These are phyloP conservation scores for Odontomachus brunneus DNA, from an alignment of 1,140 invertebrate genomes.

Conservation along the genomic window DNA sequence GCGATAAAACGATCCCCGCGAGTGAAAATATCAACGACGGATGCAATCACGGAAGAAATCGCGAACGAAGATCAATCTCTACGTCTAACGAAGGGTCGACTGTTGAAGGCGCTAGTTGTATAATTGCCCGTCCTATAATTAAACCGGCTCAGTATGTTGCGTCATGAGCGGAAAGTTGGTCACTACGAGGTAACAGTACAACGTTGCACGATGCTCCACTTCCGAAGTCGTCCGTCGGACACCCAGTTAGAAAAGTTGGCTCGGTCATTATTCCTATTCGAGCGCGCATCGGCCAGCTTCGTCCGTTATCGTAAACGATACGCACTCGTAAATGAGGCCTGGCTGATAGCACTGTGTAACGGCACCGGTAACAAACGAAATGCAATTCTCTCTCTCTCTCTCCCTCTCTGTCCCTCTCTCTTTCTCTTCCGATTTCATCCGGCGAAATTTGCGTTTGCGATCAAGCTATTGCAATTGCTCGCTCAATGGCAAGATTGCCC, in stretches of 20 bases:
- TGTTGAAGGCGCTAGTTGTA: slow-evolving; percentile 37
- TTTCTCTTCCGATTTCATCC: too few species aligned
- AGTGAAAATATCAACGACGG: not conserved
- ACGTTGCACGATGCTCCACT: slow-evolving; percentile 39
- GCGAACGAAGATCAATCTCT: not conserved
- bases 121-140: slow-evolving; percentile 52
- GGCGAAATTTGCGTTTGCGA: not conserved
- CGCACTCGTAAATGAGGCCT: slow-evolving; percentile 24
- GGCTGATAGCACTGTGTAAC: slow-evolving; percentile 2
- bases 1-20: not conserved
- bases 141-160: slow-evolving; percentile 36
- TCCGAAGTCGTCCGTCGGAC: slow-evolving; percentile 41
- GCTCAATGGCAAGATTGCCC: too few species aligned
- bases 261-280: slow-evolving; percentile 51
- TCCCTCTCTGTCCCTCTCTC: too few species aligned
- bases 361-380: not conserved
- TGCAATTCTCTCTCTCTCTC: not conserved
- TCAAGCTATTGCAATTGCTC: too few species aligned
- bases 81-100: not conserved
- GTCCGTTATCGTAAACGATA: slow-evolving; percentile 48
- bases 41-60: not conserved
- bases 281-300: not conserved
- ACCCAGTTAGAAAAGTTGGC: slow-evolving; percentile 54
- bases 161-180: slow-evolving; percentile 53
- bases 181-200: slow-evolving; percentile 51